Evolutionary conservation across 1,140 invertebrate genomes (phyloP).

Genomic region (Saccostrea cuccullata): DNA sequence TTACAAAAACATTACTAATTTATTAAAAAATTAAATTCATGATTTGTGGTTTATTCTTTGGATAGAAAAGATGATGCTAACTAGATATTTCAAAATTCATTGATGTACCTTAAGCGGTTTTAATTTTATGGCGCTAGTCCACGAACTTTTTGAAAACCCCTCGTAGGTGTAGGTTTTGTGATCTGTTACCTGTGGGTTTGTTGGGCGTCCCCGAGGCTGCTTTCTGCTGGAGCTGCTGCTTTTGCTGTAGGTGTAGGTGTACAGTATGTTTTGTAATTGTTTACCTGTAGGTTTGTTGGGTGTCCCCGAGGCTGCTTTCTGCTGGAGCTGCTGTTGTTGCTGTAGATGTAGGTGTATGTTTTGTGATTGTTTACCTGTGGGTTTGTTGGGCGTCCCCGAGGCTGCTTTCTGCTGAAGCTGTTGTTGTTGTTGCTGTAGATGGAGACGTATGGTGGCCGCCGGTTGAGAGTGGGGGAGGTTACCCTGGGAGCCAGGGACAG

Average conservation of each 20-base stretch:
- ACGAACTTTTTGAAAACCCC: too few relatives aligned
- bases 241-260: constrained; percentile 53
- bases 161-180: not conserved
- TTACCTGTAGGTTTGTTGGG: constrained; percentile 41
- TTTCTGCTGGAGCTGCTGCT: constrained; percentile 46
- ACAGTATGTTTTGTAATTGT: not conserved
- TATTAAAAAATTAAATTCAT: too few relatives aligned
- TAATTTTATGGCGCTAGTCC: too few relatives aligned
- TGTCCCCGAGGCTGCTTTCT: constrained; percentile 42
- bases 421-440: constrained; percentile 55
- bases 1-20: too few relatives aligned
- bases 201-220: constrained; percentile 46
- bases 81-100: too few relatives aligned
- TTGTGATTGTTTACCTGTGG: not conserved
- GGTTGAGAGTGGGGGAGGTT: constrained; percentile 37
- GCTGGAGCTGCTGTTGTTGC: constrained; percentile 48
- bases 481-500: not conserved
- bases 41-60: too few relatives aligned
- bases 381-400: constrained; percentile 43
- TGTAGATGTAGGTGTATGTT: not conserved
- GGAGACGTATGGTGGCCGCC: constrained; percentile 49
- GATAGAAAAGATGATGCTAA: too few relatives aligned
- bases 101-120: too few relatives aligned
- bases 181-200: constrained; percentile 10
- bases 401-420: constrained; percentile 44